Evolutionary conservation across 2,797 vertebrate genomes (phyloP).

Genomic region (Epinephelus coioides): DNA sequence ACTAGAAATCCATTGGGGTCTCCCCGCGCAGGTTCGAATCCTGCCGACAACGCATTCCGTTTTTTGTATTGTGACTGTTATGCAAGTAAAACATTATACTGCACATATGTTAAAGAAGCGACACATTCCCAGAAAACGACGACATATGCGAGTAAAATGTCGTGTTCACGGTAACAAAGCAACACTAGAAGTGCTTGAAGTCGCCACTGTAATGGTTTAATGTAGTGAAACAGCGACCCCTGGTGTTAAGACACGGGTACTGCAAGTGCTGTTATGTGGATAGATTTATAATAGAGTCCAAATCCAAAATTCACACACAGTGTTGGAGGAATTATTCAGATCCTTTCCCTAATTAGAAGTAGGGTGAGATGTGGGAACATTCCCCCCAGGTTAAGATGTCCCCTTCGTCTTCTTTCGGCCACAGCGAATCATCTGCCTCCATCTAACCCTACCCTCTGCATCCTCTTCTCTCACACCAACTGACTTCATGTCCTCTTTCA

Average conservation of each 20-base stretch:
- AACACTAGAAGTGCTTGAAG: not conserved
- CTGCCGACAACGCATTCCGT: constrained; percentile 72
- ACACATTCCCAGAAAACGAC: accelerated
- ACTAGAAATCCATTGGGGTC: constrained; percentile 87
- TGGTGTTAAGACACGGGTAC: accelerated
- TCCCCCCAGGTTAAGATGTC: too few relatives aligned
- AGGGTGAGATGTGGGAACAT: too few relatives aligned
- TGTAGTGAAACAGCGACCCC: constrained; percentile 22
- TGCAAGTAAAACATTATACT: accelerated
- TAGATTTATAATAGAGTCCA: not conserved
- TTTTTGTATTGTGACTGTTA: too few relatives aligned
- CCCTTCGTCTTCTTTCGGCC: too few relatives aligned
- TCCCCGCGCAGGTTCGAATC: constrained; percentile 85
- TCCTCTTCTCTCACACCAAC: too few relatives aligned
- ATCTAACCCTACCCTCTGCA: too few relatives aligned
- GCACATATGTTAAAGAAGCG: accelerated
- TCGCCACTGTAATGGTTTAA: not conserved
- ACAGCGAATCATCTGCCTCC: too few relatives aligned
- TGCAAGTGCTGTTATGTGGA: not conserved
- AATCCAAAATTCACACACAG: too few relatives aligned
- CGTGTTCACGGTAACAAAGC: not conserved
- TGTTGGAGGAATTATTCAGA: too few relatives aligned
- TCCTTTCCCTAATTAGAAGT: too few relatives aligned
- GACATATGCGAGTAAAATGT: accelerated
- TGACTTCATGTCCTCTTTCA: too few relatives aligned